Evolutionary conservation across 2,113 vertebrate genomes (phyloP).

Genomic region (Melanerpes formicivorus): DNA sequence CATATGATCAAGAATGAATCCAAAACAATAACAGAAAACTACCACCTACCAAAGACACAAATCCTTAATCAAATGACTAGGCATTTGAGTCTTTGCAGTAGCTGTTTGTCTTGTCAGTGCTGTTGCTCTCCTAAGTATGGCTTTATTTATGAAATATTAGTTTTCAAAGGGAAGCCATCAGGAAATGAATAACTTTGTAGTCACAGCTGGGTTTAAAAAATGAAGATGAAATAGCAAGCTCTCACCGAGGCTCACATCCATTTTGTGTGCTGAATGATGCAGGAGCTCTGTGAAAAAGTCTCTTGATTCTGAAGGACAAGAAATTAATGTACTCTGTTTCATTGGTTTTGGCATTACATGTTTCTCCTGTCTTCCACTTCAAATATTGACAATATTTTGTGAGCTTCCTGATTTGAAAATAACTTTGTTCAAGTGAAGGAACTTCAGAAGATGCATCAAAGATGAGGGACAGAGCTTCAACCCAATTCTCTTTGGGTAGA

Average conservation of each 20-base stretch:
- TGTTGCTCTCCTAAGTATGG: neutral
- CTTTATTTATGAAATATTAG: constrained; percentile 37
- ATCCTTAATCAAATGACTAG: neutral
- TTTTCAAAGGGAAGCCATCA: neutral
- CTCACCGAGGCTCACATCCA: neutral
- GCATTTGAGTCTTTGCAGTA: neutral
- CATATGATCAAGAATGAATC: neutral
- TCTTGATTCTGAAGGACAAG: neutral
- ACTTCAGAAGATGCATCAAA: neutral
- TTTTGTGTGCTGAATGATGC: neutral
- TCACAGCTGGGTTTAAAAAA: neutral
- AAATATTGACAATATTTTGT: neutral
- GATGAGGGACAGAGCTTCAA: neutral
- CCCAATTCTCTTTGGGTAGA: neutral
- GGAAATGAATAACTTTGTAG: neutral
- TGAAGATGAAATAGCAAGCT: neutral
- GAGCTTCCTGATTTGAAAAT: neutral
- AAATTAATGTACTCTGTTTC: neutral
- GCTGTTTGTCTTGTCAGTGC: neutral
- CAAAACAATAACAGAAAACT: neutral
- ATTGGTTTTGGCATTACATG: accelerated
- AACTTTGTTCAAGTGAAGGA: neutral
- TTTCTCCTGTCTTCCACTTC: neutral
- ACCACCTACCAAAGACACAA: neutral
- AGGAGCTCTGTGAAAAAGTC: neutral